Base-by-base conservation (phyloP, 2,888 invertebrate genomes). In the Ormyrus rosae region DNA sequence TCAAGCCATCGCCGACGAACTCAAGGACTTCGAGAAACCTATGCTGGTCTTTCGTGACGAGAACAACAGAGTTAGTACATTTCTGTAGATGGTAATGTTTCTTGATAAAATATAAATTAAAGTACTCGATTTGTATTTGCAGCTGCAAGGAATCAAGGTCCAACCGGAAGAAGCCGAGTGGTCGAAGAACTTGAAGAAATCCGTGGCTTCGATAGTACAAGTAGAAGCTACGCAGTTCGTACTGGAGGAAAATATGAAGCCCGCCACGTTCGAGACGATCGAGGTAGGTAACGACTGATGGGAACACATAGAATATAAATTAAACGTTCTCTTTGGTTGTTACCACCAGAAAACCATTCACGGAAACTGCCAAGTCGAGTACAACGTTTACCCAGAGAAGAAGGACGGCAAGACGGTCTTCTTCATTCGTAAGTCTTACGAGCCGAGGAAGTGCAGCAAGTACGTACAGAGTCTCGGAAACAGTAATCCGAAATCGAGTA, bases 281-380 rank as follows among this genome's bases (percentile, higher is more conserved):
- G 91, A 92, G 89, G 89, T 91, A 88, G 90, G 90, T 91, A 90
- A 90, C 89, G 86, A 89, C 90, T 88, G 87, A 89, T 86, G 90
- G 87, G 90, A 89, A 89, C 90, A 85, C 84, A 82, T 85, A 82
- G 82, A 82, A 81, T 71, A 82, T 81, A 76, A 82, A 85, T 82
- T 51, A 83, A 89, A 88, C 89, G 90, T 91, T 90, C 90, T 90
- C 91, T 90, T 90, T 90, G 90, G 90, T 90, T 90, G 90, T 91
- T 90, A 91, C 90, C 90, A 90, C 90, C 89, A 91, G 91, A 86
- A 88, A 65, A 90, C 89, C 68, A 87, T 91, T 70, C 89, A 90
- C 63, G 91, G 91, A 1, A 83, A 83, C 10, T 91, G 90, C 51
- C 80, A 87, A 56, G 87, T 89, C 13, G 84, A 86, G 51, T 91